Conservation (phyloP, 2,113 vertebrate genomes). For the Odocoileus hemionus region DNA sequence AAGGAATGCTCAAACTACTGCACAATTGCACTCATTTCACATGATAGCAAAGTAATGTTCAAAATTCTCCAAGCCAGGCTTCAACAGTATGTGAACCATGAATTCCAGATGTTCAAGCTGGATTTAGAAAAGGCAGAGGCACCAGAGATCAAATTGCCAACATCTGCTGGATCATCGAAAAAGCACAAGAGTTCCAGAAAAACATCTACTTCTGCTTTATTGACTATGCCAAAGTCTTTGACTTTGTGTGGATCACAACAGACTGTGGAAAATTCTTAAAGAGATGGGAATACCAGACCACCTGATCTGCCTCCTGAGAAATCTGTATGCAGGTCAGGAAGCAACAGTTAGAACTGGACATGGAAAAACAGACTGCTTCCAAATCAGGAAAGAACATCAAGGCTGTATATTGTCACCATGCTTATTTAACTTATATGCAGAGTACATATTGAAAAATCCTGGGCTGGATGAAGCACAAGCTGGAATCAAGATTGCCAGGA, state of each 20-base stretch:
- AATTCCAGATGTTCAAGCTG: background rate
- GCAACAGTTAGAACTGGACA: background rate
- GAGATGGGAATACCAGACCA: background rate
- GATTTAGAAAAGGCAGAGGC: background rate
- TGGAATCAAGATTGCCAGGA: background rate
- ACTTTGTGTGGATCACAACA: background rate
- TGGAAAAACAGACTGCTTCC: background rate
- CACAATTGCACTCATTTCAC: background rate
- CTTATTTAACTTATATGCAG: background rate
- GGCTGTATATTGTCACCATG: background rate
- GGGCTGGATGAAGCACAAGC: background rate
- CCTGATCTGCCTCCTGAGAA: background rate
- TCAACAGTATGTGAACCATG: background rate
- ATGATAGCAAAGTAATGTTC: background rate
- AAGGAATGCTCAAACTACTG: background rate
- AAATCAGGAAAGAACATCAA: rapidly evolving
- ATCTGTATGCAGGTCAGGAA: background rate
- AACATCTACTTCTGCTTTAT: background rate
- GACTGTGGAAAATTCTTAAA: background rate
- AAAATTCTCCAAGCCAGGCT: background rate
- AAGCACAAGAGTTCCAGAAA: background rate
- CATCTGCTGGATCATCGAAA: rapidly evolving
- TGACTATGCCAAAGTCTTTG: background rate
- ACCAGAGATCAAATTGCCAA: background rate
- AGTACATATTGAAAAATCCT: background rate